These are phyloP conservation scores for Bembecia ichneumoniformis DNA, from an alignment of 2,888 invertebrate species.

Conservation along the genomic window DNA sequence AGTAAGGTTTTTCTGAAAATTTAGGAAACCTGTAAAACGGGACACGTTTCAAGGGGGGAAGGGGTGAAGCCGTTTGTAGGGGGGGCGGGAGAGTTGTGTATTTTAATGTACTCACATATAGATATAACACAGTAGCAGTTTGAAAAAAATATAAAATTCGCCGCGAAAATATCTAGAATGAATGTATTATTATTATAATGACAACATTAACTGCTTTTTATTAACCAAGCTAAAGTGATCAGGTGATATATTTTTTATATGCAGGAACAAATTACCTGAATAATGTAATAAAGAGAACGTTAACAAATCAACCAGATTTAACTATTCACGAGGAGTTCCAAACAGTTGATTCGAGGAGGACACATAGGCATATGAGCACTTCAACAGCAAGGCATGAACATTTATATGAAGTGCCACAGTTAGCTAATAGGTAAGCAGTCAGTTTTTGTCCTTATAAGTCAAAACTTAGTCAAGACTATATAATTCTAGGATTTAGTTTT, in stretches of 20 bases:
- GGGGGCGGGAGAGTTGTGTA: no score
- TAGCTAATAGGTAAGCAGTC: conserved; percentile 50
- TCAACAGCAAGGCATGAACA: conserved; percentile 83
- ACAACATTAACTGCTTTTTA: background rate
- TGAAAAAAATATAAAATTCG: no score
- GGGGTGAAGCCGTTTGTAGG: no score
- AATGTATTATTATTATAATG: background rate
- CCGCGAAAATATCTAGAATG: no score
- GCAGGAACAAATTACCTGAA: conserved; percentile 80
- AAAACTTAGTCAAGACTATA: no score
- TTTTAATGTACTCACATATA: no score
- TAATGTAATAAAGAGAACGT: conserved; percentile 85
- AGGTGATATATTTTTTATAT: conserved; percentile 27
- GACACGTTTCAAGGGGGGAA: no score
- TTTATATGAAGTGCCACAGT: conserved; percentile 88
- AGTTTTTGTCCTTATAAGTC: background rate
- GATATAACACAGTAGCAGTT: no score
- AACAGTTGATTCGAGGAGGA: conserved; percentile 80
- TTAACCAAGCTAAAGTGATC: conserved; percentile 9
- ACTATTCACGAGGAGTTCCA: conserved; percentile 80
- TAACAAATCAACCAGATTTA: conserved; percentile 86
- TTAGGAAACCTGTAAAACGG: no score
- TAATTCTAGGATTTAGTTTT: no score
- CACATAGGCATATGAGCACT: conserved; percentile 58
- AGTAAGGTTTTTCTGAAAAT: no score